These are phyloP conservation scores for Lepidochrysops patricia DNA, from an alignment of 2,888 invertebrate species.

Conservation along the genomic window DNA sequence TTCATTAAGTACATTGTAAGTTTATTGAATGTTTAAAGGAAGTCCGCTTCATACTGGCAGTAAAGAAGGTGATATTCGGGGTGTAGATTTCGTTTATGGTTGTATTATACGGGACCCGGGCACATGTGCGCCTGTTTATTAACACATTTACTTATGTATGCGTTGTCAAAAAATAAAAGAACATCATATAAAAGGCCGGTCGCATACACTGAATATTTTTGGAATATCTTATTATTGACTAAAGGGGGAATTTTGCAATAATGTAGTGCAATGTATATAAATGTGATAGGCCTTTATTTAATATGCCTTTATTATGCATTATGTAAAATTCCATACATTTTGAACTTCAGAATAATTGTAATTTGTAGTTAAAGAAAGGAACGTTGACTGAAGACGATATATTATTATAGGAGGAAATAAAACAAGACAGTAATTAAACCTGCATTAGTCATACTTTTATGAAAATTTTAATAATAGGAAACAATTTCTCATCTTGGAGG, in stretches of 20 bases:
- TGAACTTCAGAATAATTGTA: too few relatives aligned
- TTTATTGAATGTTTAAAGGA: constrained; percentile 13
- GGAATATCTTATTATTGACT: too few relatives aligned
- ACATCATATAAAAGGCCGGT: too few relatives aligned
- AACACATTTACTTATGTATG: neutral
- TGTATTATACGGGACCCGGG: neutral
- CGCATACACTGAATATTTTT: too few relatives aligned
- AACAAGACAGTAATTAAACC: neutral
- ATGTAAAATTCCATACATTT: too few relatives aligned
- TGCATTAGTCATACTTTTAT: constrained; percentile 1
- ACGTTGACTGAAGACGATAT: too few relatives aligned
- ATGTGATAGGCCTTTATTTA: too few relatives aligned
- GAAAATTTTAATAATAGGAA: neutral
- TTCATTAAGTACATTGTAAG: constrained; percentile 10
- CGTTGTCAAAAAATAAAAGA: neutral
- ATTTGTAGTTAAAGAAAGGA: too few relatives aligned
- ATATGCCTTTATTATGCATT: too few relatives aligned
- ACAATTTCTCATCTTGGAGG: neutral
- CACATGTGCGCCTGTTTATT: neutral
- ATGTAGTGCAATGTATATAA: too few relatives aligned
- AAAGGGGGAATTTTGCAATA: too few relatives aligned
- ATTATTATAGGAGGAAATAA: too few relatives aligned
- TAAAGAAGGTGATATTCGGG: constrained; percentile 6
- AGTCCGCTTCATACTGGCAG: neutral
- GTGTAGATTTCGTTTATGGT: constrained; percentile 1